Evolutionary conservation across 2,797 vertebrate species (phyloP).

Genomic region (Alosa sapidissima): DNA sequence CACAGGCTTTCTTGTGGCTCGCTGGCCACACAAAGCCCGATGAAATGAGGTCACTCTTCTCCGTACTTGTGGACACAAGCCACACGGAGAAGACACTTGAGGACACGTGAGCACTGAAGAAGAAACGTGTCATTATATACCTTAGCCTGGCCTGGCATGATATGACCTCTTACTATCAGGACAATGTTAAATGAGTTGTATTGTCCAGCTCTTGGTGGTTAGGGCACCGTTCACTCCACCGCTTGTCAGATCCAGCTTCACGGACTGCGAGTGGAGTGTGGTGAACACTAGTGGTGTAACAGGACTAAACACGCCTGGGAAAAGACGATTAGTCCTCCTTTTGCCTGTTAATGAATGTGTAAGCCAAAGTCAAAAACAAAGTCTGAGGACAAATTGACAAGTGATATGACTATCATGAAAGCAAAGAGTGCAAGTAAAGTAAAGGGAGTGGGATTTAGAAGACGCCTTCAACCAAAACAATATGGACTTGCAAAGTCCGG

Average conservation of each 20-base stretch:
- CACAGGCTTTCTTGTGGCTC: not conserved
- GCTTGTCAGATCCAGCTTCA: not conserved
- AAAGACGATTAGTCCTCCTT: not conserved
- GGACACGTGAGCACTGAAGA: not conserved
- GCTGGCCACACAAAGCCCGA: conserved; percentile 5
- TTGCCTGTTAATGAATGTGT: not conserved
- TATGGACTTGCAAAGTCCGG: too few relatives aligned
- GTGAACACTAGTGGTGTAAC: not conserved
- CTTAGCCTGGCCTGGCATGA: not conserved
- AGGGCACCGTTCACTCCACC: not conserved
- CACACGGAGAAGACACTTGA: not conserved
- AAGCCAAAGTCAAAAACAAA: not conserved
- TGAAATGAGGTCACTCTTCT: not conserved
- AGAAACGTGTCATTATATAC: conserved; percentile 7
- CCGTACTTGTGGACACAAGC: not conserved
- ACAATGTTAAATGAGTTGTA: not conserved
- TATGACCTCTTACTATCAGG: not conserved
- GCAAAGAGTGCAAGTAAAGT: not conserved
- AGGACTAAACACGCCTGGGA: not conserved
- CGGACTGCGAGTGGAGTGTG: not conserved
- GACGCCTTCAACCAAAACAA: too few relatives aligned
- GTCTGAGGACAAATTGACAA: not conserved
- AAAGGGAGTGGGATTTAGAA: too few relatives aligned
- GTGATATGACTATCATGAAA: not conserved
- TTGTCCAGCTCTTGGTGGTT: not conserved